Evolutionary conservation across 2,797 vertebrate species (phyloP).

Genomic region (Pristis pectinata): DNA sequence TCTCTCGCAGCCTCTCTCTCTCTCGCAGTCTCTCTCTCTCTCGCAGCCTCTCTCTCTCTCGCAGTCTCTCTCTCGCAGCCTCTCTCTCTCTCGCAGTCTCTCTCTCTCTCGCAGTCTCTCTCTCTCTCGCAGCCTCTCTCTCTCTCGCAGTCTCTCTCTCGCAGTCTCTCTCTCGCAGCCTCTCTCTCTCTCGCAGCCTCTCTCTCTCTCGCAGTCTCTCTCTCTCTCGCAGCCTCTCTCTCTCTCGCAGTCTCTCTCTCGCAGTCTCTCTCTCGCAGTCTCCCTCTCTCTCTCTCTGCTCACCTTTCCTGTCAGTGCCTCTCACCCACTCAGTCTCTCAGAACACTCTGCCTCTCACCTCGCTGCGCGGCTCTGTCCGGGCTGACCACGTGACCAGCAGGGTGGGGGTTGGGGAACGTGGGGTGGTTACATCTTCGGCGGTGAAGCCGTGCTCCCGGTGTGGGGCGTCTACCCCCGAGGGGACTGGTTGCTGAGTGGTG

Average conservation of each 20-base stretch:
- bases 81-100: background rate
- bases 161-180: background rate
- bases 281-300: background rate
- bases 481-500: background rate
- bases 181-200: too few relatives aligned
- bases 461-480: background rate
- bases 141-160: background rate
- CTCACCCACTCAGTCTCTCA: background rate
- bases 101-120: background rate
- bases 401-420: too few relatives aligned
- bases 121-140: background rate
- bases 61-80: background rate
- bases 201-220: too few relatives aligned
- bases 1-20: background rate
- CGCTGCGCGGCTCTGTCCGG: background rate
- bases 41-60: background rate
- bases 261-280: too few relatives aligned
- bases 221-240: background rate
- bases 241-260: background rate
- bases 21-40: too few relatives aligned
- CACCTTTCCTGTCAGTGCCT: background rate
- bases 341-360: background rate
- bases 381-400: too few relatives aligned
- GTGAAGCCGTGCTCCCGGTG: too few relatives aligned
- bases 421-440: too few relatives aligned